Base-by-base conservation (phyloP, 2,888 invertebrate species). In the Sympetrum striolatum region DNA sequence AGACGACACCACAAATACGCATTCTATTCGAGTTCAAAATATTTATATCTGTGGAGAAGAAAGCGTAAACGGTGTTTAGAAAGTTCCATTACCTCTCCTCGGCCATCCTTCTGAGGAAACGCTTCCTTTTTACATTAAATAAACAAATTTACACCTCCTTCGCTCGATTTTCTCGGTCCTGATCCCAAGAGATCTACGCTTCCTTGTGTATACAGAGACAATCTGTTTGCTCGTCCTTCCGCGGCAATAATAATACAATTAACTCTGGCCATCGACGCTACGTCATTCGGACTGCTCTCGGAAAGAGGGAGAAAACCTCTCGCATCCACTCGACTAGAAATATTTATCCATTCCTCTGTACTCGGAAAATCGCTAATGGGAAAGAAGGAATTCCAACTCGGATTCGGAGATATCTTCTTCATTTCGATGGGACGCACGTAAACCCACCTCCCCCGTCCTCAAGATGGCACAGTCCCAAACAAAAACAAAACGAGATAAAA, bases 61-160 rank as follows among this genome's bases (percentile, higher is more conserved):
- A 31, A 58, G 25, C 53, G 82, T 82, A 82, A 82, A 82, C 82
- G 58, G 58, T 18, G 60, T 82, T 82, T 35, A 35, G 58, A 25
- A 82, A 58, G 53, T 82, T 60, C 82, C 82, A 82, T 82, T 82
- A 82, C 53, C 82, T 82, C 82, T 82, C 48, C 25, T 48, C 48
- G 15, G 81, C 25, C 48, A 48, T 31, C 25, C 15, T 81, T 81
- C 48, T 48, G n/a, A 48, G 81, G 31, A 18, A 82, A 82, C 22
- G 53, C 81, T 31, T 53, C 31, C 82, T 35, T 58, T 82, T 82
- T 73, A 12, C 15, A 82, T 25, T 18, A 82, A 82, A 82, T 60
- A 82, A 82, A 82, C 58, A 82, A 58, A 35, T 82, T 25, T 35
- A 15, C 18, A 0, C 18, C 58, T 25, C 15, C 53, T 82, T 15